A percentile compares a stretch with the other conserved stretches of the same genome.
phyloP scores from a whole-genome alignment of 2,888 invertebrate genomes.

The Hyalella azteca region DNA sequence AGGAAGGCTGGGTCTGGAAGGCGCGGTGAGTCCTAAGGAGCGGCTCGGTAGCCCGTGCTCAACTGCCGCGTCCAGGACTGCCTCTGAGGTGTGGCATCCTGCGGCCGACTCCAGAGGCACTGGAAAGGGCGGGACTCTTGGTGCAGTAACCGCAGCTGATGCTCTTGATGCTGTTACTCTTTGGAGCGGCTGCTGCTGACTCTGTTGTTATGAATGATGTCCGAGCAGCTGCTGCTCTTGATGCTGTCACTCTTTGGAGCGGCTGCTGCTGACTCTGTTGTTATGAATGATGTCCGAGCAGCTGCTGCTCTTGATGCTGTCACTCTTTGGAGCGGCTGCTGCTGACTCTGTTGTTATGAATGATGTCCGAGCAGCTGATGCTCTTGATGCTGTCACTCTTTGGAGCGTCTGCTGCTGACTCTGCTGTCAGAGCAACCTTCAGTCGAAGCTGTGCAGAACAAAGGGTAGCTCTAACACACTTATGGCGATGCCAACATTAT shows the following conservation, averaged over 20 bases:
- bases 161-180: background rate
- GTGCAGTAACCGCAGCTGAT: background rate
- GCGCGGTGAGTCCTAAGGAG: background rate
- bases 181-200: background rate
- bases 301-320: background rate
- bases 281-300: background rate
- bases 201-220: background rate
- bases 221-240: background rate
- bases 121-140: constrained; percentile 22
- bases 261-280: background rate
- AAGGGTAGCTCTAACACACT: background rate
- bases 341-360: background rate
- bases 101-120: constrained; percentile 25
- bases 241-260: background rate
- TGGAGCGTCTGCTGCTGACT: background rate
- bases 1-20: background rate
- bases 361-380: background rate
- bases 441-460: background rate
- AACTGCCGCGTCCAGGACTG: constrained; percentile 5
- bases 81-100: constrained; percentile 28
- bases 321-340: background rate
- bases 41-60: constrained; percentile 8
- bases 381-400: background rate
- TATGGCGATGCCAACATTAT: background rate
- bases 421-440: background rate